Conservation (phyloP, 2,797 vertebrate species). For the Saxicola maurus region DNA sequence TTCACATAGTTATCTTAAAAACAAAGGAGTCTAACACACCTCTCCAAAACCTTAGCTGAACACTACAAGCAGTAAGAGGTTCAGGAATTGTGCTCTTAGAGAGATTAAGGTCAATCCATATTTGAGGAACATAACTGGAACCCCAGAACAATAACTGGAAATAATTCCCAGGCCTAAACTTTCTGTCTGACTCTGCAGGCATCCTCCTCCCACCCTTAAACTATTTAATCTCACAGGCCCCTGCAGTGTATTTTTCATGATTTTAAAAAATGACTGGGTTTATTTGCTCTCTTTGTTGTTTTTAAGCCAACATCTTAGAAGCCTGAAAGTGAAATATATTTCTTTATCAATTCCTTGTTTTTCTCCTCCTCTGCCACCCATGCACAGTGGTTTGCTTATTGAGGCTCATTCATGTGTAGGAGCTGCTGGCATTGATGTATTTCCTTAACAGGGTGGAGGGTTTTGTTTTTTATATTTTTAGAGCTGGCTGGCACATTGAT, state of each 20-base stretch:
- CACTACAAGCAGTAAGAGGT: neutral
- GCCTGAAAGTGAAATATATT: constrained; percentile 30
- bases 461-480: neutral
- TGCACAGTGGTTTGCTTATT: constrained; percentile 39
- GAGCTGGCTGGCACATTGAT: constrained; percentile 8
- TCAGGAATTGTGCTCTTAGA: neutral
- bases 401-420: constrained; percentile 37
- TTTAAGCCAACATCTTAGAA: neutral
- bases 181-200: neutral
- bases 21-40: neutral
- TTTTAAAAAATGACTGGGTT: neutral
- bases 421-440: constrained; percentile 53
- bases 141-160: neutral
- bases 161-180: neutral
- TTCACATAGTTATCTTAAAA: neutral
- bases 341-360: constrained; percentile 41
- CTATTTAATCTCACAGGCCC: neutral
- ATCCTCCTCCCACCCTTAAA: neutral
- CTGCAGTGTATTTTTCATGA: neutral
- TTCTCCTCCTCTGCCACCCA: constrained; percentile 38
- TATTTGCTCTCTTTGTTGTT: constrained; percentile 2
- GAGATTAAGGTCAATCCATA: neutral
- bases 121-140: neutral
- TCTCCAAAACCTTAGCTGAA: neutral
- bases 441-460: neutral